These are phyloP conservation scores for Conomelus anceps DNA, from an alignment of 2,888 invertebrate genomes.

Conservation along the genomic window DNA sequence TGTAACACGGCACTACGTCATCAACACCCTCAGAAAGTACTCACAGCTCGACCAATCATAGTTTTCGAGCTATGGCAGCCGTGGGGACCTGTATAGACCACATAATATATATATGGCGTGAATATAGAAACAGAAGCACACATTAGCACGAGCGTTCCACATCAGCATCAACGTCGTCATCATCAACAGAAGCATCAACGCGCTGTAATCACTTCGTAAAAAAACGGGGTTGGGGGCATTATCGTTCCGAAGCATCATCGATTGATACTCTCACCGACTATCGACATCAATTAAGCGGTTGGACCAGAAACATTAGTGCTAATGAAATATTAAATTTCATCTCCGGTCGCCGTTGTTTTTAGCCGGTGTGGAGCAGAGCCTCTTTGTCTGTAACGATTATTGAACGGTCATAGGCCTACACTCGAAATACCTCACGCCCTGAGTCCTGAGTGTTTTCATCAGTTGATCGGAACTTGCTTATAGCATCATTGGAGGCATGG, in stretches of 20 bases:
- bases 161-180: too few species aligned
- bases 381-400: background rate
- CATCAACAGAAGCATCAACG: too few species aligned
- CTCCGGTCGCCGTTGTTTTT: background rate
- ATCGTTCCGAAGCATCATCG: background rate
- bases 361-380: background rate
- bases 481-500: too few species aligned
- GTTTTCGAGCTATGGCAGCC: background rate
- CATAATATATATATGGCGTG: background rate
- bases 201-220: background rate
- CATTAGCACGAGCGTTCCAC: background rate
- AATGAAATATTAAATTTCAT: background rate
- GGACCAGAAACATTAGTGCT: background rate
- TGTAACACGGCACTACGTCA: background rate
- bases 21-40: background rate
- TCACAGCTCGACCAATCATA: background rate
- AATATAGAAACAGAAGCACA: too few species aligned
- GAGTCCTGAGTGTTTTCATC: background rate
- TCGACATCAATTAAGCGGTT: background rate
- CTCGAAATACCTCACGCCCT: background rate
- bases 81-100: background rate
- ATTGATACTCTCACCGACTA: background rate
- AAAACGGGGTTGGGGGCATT: background rate
- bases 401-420: background rate
- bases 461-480: background rate